Base-by-base conservation (phyloP, 2,113 vertebrate species). In the Piaya cayana region DNA sequence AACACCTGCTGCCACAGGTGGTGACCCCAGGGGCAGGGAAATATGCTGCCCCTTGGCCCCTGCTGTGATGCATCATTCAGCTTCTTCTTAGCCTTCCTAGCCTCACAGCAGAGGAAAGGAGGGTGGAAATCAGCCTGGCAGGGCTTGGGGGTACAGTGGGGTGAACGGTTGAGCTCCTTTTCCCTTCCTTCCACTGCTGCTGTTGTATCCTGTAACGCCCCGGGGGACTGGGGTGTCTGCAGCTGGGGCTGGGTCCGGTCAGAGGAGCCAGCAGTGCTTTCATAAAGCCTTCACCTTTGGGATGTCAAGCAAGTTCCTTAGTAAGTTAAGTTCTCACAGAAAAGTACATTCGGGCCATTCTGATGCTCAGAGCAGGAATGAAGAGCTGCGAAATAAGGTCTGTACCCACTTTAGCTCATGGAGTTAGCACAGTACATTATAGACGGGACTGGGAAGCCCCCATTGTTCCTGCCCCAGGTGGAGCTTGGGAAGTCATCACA, bases 321-420 rank as follows among this genome's bases (percentile, higher is more conserved):
- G 80, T 75, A 87, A 75, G 22, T 60, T 34, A 52, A 2, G 42
- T 68, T 68, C 91, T 50, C 93, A 85, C 69, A 58, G 34, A 71
- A 76, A 93, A 77, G 30, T 3, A 60, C 64, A 2, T 59, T 32
- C 22, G 34, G 82, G 86, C 79, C 55, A 8, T 15, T 30, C 6
- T 50, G 90, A 58, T 12, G 53, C 92, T 77, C 71, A 32, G 93
- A 91, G 94, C 86, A 27, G 88, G 92, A 92, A 67, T 50, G 53
- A 15, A 59, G 81, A 88, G 65, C 88, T 62, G 72, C 74, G 71
- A 56, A 69, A 91, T 88, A 93, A 88, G 30, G 47, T 8, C 56
- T 37, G 49, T 3, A 20, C 86, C 93, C 34, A 8, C 39, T 67
- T 29, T 49, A 81, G 80, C 82, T 47, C 36, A 36, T 47, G 82